Evolutionary conservation across 1,140 invertebrate species (phyloP).

Genomic region (Babylonia areolata): DNA sequence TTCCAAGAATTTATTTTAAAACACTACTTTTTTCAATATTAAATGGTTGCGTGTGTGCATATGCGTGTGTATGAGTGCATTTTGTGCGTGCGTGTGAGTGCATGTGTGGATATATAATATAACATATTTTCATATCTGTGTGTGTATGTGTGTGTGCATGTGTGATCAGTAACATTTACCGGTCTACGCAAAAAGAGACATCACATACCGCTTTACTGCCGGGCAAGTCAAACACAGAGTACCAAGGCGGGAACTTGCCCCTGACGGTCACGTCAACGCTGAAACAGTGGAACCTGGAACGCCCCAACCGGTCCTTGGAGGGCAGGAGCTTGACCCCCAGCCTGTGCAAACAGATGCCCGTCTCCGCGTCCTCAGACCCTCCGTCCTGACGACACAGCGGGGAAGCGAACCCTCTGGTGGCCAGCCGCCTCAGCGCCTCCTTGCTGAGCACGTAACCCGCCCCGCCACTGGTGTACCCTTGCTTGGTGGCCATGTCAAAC

Average conservation of each 20-base stretch:
- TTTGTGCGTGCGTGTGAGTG: too few relatives aligned
- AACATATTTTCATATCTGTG: too few relatives aligned
- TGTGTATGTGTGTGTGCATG: too few relatives aligned
- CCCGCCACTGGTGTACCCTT: constrained; percentile 70
- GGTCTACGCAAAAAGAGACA: too few relatives aligned
- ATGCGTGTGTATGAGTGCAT: too few relatives aligned
- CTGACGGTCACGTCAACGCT: constrained; percentile 71
- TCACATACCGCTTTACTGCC: constrained; percentile 26
- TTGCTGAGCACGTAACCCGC: constrained; percentile 89
- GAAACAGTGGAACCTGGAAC: constrained; percentile 95
- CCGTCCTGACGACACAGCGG: constrained; percentile 79
- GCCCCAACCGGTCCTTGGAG: constrained; percentile 87
- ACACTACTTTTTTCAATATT: too few relatives aligned
- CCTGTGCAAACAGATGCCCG: constrained; percentile 92
- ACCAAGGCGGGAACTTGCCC: constrained; percentile 73
- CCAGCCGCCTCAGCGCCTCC: constrained; percentile 61
- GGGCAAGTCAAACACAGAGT: constrained; percentile 46
- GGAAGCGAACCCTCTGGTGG: constrained; percentile 78
- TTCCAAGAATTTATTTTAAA: too few relatives aligned
- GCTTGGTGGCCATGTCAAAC: constrained; percentile 68
- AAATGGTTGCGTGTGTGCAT: too few relatives aligned
- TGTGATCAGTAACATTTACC: too few relatives aligned
- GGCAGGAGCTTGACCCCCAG: constrained; percentile 92
- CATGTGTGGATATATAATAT: too few relatives aligned
- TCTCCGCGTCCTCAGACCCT: constrained; percentile 94